Evolutionary conservation across 2,797 vertebrate genomes (phyloP).

Genomic region (Anabacerthia variegaticeps): DNA sequence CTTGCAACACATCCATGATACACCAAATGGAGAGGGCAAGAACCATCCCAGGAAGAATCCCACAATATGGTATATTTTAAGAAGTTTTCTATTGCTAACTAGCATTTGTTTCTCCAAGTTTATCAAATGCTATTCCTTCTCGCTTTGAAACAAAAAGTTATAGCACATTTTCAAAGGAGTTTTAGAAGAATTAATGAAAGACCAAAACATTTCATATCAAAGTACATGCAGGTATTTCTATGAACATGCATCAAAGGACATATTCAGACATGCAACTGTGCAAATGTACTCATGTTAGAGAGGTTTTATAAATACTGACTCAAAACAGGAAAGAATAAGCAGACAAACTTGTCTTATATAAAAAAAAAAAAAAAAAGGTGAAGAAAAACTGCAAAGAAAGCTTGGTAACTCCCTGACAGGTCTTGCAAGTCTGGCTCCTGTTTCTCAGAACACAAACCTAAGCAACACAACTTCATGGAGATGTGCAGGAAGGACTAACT

Average conservation of each 20-base stretch:
- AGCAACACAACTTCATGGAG: accelerated
- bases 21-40: background rate
- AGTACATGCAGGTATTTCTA: conserved; percentile 37
- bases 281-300: background rate
- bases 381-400: background rate
- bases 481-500: background rate
- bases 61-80: background rate
- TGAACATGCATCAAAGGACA: conserved; percentile 22
- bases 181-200: background rate
- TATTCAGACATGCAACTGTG: conserved; percentile 38
- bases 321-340: background rate
- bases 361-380: background rate
- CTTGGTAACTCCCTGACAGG: background rate
- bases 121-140: background rate
- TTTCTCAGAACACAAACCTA: background rate
- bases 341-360: background rate
- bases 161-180: background rate
- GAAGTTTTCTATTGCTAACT: background rate
- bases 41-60: background rate
- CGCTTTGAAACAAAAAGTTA: background rate
- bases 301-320: background rate
- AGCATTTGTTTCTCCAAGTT: background rate
- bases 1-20: background rate
- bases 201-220: background rate
- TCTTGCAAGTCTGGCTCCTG: background rate